These are phyloP conservation scores for Lacerta viridis DNA, from an alignment of 2,797 vertebrate genomes.

Conservation along the genomic window DNA sequence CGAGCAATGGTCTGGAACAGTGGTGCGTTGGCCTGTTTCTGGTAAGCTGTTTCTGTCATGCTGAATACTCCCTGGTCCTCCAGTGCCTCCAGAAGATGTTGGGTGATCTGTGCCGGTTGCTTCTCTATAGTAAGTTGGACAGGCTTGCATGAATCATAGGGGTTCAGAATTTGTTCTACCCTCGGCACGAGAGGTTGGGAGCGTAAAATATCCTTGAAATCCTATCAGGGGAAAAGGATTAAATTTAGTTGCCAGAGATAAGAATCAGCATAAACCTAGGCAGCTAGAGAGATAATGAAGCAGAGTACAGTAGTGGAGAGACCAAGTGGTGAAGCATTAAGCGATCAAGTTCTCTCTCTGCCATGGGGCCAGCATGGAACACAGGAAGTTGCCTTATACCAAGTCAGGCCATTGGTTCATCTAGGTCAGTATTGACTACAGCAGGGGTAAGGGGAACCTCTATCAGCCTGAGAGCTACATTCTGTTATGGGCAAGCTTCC, in stretches of 20 bases:
- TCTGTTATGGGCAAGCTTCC: too few relatives aligned
- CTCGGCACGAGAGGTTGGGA: constrained; percentile 70
- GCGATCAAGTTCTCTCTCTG: too few relatives aligned
- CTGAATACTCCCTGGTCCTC: not conserved
- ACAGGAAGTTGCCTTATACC: too few relatives aligned
- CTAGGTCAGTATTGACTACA: too few relatives aligned
- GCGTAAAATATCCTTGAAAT: constrained; percentile 63
- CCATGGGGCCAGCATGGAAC: too few relatives aligned
- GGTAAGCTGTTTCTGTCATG: constrained; percentile 33
- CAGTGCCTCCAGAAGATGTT: too few relatives aligned
- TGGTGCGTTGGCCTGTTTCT: not conserved
- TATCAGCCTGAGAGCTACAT: too few relatives aligned
- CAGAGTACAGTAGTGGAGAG: not conserved
- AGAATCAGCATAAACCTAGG: not conserved
- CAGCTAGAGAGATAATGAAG: not conserved
- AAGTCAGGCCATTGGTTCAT: too few relatives aligned
- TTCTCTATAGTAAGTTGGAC: constrained; percentile 39
- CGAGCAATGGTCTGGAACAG: fast-evolving
- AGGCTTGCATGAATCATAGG: constrained; percentile 49
- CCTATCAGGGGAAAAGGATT: constrained; percentile 51
- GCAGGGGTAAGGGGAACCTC: too few relatives aligned
- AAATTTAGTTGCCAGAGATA: not conserved
- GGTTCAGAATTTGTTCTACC: constrained; percentile 67
- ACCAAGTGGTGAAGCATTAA: not conserved
- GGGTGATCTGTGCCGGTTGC: constrained; percentile 45